Evolutionary conservation across 2,113 vertebrate species (phyloP), one percentile per base, ranked within the genome.

Genomic region (Limanda limanda): DNA sequence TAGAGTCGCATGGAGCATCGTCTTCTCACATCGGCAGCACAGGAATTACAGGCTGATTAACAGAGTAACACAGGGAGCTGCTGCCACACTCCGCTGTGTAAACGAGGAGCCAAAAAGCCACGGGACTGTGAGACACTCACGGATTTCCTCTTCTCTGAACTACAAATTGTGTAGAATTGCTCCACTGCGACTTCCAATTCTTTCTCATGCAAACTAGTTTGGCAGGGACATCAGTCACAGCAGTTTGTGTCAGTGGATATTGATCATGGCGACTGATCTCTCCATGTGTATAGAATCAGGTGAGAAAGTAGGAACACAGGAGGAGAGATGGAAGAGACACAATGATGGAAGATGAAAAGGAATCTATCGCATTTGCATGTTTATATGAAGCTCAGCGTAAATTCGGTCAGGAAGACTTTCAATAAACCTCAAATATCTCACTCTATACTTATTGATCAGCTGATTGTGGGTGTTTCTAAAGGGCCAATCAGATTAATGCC

Each of bases 41-140:
- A n/a, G 69, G 88, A 83, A 91, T 91, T 89, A 88, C 63, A 71
- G 74, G 57, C 79, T 91, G 90, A 91, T 92, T 86, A 88, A 85
- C 69, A 52, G 60, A 64, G 74, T 35, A 76, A 72, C 82, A 65
- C 51, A 13, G 62, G 66, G 76, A 75, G 52, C 72, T 37, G 60
- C 76, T 31, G 60, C 71, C 51, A n/a, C 51, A 48, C 72, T 18
- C 25, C 4, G 74, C 71, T 35, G 23, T 45, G 20, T 59, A 54
- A 76, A 64, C 63, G 11, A 60, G 31, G 35, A 79, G 86, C 64
- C 79, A 71, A 27, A 61, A 87, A 74, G 83, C 72, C 61, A 74
- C 6, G 4, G 54, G 62, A 61, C 21, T 55, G 20, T 2, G 5
- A 76, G 13, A 67, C 35, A 0, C 57, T n/a, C n/a, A 52, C n/a